phyloP scores from a whole-genome alignment of 2,113 vertebrate species.

The Scomber scombrus region DNA sequence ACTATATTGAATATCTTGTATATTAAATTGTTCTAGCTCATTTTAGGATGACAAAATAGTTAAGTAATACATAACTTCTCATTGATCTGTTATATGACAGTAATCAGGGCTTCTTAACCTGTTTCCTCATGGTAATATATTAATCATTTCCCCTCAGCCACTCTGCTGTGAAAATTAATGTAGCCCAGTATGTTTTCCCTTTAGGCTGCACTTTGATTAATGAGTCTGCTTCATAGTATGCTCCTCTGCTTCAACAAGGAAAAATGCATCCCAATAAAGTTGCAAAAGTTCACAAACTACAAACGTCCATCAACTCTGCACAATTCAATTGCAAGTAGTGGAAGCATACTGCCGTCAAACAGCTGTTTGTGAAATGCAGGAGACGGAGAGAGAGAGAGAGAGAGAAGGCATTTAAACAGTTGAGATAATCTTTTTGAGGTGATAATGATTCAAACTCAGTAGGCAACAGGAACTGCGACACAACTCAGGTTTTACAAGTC shows the following conservation, averaged over 20 bases:
- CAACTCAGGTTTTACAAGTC: conserved; percentile 58
- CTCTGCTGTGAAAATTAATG: conserved; percentile 78
- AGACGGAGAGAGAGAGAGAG: neutral
- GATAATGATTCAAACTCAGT: conserved; percentile 49
- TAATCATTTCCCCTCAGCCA: conserved; percentile 77
- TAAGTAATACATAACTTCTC: conserved; percentile 63
- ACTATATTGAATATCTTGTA: neutral
- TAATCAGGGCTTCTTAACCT: conserved; percentile 78
- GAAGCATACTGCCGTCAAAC: neutral
- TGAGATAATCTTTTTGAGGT: conserved; percentile 48
- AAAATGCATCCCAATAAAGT: conserved; percentile 60
- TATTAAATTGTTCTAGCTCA: conserved; percentile 5
- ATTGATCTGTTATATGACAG: conserved; percentile 75
- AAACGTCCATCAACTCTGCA: conserved; percentile 53
- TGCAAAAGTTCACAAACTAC: conserved; percentile 61
- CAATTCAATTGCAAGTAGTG: neutral
- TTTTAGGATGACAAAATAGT: conserved; percentile 49
- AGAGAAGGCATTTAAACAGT: neutral
- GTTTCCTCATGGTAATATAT: conserved; percentile 77
- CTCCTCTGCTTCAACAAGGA: conserved; percentile 41
- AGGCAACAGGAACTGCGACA: conserved; percentile 40
- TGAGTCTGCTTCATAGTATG: conserved; percentile 61
- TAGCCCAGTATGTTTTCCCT: conserved; percentile 76
- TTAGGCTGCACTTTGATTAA: conserved; percentile 79
- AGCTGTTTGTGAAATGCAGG: neutral